Conservation (phyloP, 2,888 invertebrate genomes). For the Caenorhabditis parvicauda region DNA sequence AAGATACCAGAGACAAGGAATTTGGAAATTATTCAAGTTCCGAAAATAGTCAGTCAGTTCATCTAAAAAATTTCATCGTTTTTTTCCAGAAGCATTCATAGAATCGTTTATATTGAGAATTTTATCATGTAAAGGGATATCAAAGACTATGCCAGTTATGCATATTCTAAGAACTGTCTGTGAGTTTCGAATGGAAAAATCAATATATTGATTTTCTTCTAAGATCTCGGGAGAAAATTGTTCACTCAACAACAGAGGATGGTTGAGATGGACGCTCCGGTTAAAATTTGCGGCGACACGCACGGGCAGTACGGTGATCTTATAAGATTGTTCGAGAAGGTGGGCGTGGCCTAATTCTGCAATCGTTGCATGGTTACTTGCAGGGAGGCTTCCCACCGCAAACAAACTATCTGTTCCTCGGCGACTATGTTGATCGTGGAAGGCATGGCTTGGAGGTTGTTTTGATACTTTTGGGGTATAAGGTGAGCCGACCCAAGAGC, state of each 20-base stretch:
- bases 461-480: conserved; percentile 30
- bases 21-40: no score
- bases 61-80: not conserved
- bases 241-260: conserved; percentile 25
- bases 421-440: conserved; percentile 48
- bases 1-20: no score
- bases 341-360: not conserved
- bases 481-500: conserved; percentile 2
- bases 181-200: not conserved
- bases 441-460: conserved; percentile 30
- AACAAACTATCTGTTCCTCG: conserved; percentile 47
- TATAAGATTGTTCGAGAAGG: conserved; percentile 31
- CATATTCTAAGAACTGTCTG: conserved; percentile 13
- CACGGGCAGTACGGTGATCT: conserved; percentile 42
- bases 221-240: conserved; percentile 21
- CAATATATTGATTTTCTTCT: not conserved
- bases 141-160: conserved; percentile 6
- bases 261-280: conserved; percentile 34
- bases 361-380: not conserved
- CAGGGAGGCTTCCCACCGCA: conserved; percentile 45
- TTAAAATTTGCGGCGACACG: conserved; percentile 35
- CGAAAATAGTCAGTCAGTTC: no score
- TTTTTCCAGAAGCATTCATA: no score
- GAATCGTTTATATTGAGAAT: conserved; percentile 9
- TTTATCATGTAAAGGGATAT: conserved; percentile 15